These are phyloP conservation scores for Nettapus auritus DNA, from an alignment of 2,113 vertebrate species.

Conservation along the genomic window DNA sequence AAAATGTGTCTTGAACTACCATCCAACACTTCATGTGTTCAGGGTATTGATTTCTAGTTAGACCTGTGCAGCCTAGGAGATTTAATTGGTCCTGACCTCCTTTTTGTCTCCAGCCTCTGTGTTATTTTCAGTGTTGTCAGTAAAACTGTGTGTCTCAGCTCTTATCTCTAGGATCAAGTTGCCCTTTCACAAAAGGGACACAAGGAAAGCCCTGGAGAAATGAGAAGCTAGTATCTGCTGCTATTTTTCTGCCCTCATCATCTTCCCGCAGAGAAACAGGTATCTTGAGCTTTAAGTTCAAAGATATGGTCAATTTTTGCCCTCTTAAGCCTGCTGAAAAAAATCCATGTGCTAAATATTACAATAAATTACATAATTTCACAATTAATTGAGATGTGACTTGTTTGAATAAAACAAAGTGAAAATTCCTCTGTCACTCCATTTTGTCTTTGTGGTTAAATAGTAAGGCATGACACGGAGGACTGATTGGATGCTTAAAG, in stretches of 20 bases:
- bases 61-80: not conserved
- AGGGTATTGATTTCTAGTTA: not conserved
- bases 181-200: not conserved
- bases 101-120: not conserved
- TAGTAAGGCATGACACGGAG: not conserved
- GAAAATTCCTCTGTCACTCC: not conserved
- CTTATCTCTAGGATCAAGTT: not conserved
- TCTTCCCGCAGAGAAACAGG: not conserved
- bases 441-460: not conserved
- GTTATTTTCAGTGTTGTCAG: not conserved
- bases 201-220: not conserved
- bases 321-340: not conserved
- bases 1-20: not conserved
- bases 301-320: not conserved
- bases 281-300: not conserved
- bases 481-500: not conserved
- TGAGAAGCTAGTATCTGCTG: not conserved
- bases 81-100: not conserved
- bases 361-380: not conserved
- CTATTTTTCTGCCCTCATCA: fast-evolving
- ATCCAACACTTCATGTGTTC: not conserved
- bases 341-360: not conserved
- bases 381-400: not conserved
- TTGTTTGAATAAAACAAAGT: not conserved
- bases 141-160: not conserved